Evolutionary conservation across 1,140 invertebrate species (phyloP).

Genomic region (Telenomus remus): DNA sequence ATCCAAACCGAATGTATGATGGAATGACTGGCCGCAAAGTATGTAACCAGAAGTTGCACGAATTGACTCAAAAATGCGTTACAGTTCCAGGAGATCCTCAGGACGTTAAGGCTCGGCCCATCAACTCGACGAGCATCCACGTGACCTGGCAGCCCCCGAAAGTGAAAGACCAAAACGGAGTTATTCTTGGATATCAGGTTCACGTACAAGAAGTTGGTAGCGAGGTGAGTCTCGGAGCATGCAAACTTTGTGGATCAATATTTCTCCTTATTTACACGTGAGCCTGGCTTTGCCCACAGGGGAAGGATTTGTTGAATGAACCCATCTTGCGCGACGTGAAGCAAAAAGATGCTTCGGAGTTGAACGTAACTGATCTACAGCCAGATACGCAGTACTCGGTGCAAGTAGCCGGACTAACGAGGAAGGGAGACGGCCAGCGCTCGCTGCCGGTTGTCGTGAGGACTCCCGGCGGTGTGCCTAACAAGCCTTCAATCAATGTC

Average conservation of each 20-base stretch:
- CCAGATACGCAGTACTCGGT: slow-evolving; percentile 95
- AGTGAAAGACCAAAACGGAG: slow-evolving; percentile 94
- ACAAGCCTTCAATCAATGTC: slow-evolving; percentile 87
- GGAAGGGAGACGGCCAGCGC: slow-evolving; percentile 95
- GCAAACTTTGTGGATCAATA: not conserved
- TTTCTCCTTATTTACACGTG: too few species aligned
- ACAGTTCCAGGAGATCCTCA: slow-evolving; percentile 97
- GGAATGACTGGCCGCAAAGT: slow-evolving; percentile 60
- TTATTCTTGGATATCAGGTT: slow-evolving; percentile 97
- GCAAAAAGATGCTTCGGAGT: slow-evolving; percentile 84
- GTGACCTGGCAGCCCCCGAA: slow-evolving; percentile 94
- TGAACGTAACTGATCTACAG: slow-evolving; percentile 91
- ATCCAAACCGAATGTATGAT: slow-evolving; percentile 47
- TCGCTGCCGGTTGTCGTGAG: slow-evolving; percentile 87
- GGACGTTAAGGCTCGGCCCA: slow-evolving; percentile 87
- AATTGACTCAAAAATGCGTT: slow-evolving; percentile 70
- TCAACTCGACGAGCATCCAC: slow-evolving; percentile 95
- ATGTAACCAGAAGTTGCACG: slow-evolving; percentile 41
- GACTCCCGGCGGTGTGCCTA: slow-evolving; percentile 95
- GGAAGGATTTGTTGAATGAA: slow-evolving; percentile 87
- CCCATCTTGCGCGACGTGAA: slow-evolving; percentile 89
- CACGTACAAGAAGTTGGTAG: slow-evolving; percentile 94
- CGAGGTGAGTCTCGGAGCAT: slow-evolving; percentile 77
- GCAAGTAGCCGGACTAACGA: slow-evolving; percentile 93
- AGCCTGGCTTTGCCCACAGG: slow-evolving; percentile 64